Base-by-base conservation (phyloP, 1,140 invertebrate species). In the Whitmania pigra region DNA sequence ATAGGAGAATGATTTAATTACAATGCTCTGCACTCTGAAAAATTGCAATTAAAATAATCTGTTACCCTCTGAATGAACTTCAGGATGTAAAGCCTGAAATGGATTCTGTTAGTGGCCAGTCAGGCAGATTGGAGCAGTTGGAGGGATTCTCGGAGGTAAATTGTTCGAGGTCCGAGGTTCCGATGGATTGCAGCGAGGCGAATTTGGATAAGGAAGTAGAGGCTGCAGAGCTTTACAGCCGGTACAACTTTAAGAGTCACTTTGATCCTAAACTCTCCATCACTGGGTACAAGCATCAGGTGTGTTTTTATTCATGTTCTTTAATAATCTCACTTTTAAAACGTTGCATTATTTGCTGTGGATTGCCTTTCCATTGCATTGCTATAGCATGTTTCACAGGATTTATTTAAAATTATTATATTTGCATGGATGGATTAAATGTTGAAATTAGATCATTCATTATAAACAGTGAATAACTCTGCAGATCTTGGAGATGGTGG, bases 191-290 rank as follows among this genome's bases (percentile, higher is more conserved):
- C 15, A 15, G 15, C 22, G 22, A 22, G 29, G 20, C 22, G 7
- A 18, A 63, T 1, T 63, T 63, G 9, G 13, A 49, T 7, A 49
- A 49, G 5, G 71, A 74, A 20, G 74, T 75, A 27, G 71, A 74
- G 31, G 77, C 73, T 6, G 69, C 67, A n/a, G 75, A 78, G 55
- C 78, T 81, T 2, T 82, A 82, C 73, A 74, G 74, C 4, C 75
- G 76, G n/a, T 81, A 80, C 69, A 74, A 76, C 53, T 81, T 82
- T 71, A 72, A 72, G 4, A 76, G 78, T 53, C 69, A 69, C 3
- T 78, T 78, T 75, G 76, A 77, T 66, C 18, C 55, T 0, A 75
- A 76, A 20, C 71, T 82, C 22, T 78, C 80, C 15, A 79, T 82
- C 31, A 73, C 77, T 17, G 68, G 75, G 17, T 74, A 72, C 49